These are phyloP conservation scores for Anodontia alba DNA, from an alignment of 2,888 invertebrate species.

Conservation along the genomic window DNA sequence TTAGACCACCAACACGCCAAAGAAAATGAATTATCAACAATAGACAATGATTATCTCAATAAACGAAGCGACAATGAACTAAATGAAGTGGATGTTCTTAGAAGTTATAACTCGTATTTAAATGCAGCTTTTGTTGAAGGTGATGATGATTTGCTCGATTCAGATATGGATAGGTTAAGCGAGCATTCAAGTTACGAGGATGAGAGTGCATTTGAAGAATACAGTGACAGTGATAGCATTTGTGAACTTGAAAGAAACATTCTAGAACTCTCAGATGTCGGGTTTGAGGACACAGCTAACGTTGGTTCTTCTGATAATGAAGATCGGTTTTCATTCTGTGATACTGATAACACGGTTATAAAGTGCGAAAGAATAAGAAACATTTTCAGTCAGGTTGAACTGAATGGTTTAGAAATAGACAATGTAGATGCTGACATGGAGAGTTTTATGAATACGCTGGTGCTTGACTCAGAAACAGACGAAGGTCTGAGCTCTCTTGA, in stretches of 20 bases:
- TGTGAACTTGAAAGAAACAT: conserved; percentile 45
- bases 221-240: conserved; percentile 32
- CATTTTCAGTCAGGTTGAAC: background rate
- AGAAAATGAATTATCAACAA: background rate
- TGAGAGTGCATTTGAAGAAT: conserved; percentile 28
- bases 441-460: background rate
- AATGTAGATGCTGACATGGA: background rate
- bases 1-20: background rate
- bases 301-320: background rate
- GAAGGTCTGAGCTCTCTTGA: background rate
- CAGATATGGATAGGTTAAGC: background rate
- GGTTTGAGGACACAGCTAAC: background rate
- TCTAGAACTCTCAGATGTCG: background rate
- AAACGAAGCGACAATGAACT: background rate
- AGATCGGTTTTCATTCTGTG: background rate
- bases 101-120: background rate
- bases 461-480: background rate
- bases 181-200: background rate
- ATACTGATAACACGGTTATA: background rate
- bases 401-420: background rate
- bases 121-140: conserved; percentile 1
- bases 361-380: background rate
- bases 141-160: background rate
- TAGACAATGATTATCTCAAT: background rate
- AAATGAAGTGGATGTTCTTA: too few species aligned